Evolutionary conservation across 2,113 vertebrate species (phyloP).

Genomic region (Probosciger aterrimus): DNA sequence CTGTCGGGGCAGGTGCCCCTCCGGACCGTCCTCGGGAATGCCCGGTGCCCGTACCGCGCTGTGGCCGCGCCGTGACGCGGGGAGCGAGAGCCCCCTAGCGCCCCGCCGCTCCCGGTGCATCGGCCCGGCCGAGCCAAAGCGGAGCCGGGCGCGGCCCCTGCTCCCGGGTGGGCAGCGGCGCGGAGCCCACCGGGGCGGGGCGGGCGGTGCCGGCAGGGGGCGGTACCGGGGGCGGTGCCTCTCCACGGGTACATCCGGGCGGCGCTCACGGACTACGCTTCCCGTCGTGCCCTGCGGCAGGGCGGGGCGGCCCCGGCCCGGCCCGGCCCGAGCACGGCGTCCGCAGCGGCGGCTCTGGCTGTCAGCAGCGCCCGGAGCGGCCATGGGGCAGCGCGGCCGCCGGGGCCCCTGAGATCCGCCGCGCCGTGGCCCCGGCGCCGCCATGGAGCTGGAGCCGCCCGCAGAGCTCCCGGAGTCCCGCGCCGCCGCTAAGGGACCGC

Average conservation of each 20-base stretch:
- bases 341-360: conserved; percentile 46
- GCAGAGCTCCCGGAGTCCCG: not conserved
- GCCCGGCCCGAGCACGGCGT: conserved; percentile 6
- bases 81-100: not conserved
- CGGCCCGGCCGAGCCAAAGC: not conserved
- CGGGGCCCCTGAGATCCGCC: conserved; percentile 10
- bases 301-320: conserved; percentile 17
- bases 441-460: conserved; percentile 17
- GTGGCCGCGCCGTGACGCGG: not conserved
- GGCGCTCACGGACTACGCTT: conserved; percentile 21
- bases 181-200: not conserved
- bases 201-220: not conserved
- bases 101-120: not conserved
- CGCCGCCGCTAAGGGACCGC: not conserved
- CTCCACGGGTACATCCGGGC: not conserved
- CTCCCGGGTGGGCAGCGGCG: too few species aligned
- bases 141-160: too few species aligned
- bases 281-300: conserved; percentile 31
- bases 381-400: conserved; percentile 63
- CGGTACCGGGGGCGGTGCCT: not conserved
- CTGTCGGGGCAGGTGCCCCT: not conserved
- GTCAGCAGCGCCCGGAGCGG: conserved; percentile 48
- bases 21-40: not conserved
- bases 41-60: not conserved
- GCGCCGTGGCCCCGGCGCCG: conserved; percentile 51